Conservation (phyloP, 37 sponge, comb jelly and placozoan genomes). For the Beroe ovata region DNA sequence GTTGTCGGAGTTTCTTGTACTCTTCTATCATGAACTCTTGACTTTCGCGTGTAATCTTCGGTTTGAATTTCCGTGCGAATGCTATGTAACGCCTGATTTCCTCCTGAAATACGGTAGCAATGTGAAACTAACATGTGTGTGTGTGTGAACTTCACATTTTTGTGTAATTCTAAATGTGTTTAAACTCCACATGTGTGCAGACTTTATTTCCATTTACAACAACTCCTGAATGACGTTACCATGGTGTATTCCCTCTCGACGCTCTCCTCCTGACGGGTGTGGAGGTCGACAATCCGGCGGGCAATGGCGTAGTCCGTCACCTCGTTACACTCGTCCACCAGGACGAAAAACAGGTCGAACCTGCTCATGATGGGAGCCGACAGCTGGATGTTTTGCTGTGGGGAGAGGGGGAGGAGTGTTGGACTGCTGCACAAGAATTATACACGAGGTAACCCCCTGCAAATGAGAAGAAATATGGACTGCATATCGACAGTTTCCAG, state of each 20-base stretch:
- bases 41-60: constrained; percentile 83
- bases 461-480: no score
- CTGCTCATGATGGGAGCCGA: constrained; percentile 97
- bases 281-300: constrained; percentile 93
- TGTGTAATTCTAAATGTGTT: no score
- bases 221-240: no score
- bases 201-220: no score
- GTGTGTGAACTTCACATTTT: no score
- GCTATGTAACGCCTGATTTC: constrained; percentile 91
- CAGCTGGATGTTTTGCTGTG: constrained; percentile 91
- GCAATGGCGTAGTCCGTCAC: constrained; percentile 99
- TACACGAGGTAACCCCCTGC: no score
- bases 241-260: constrained; percentile 84
- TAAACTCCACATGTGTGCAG: no score
- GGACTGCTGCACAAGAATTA: no score
- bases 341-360: constrained; percentile 97
- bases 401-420: no score
- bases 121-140: no score
- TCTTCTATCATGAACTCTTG: constrained; percentile 94
- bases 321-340: constrained; percentile 98
- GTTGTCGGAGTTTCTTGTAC: constrained; percentile 90
- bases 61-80: constrained; percentile 94
- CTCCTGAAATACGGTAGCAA: no score
- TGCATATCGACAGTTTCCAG: no score
- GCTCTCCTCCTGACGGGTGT: constrained; percentile 72